phyloP scores from a whole-genome alignment of 2,113 vertebrate genomes.

The Solea solea region DNA sequence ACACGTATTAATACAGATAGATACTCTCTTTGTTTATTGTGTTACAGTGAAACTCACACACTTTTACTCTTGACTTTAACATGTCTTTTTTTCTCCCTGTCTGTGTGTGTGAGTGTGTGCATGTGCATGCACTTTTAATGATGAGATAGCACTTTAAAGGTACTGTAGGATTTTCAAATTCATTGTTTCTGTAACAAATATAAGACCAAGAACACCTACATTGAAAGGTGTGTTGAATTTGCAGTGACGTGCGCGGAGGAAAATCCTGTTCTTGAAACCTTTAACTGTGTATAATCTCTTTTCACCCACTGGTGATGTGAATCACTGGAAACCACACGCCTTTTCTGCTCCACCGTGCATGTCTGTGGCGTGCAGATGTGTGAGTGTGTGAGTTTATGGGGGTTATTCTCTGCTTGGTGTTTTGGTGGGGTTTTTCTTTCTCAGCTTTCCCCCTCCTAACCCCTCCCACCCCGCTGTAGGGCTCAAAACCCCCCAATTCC shows the following conservation, averaged over 20 bases:
- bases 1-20: too few relatives aligned
- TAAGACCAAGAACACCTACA: not conserved
- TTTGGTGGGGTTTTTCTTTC: conserved; percentile 59
- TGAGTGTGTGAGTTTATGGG: conserved; percentile 27
- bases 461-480: conserved; percentile 73
- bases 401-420: conserved; percentile 50
- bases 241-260: conserved; percentile 3
- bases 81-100: conserved; percentile 1
- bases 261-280: conserved; percentile 49
- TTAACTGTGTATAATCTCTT: conserved; percentile 50
- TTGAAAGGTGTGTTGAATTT: not conserved
- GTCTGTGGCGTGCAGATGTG: conserved; percentile 34
- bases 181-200: not conserved
- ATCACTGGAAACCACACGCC: conserved; percentile 24
- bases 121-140: conserved; percentile 24
- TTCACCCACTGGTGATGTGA: conserved; percentile 42
- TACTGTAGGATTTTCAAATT: conserved; percentile 47
- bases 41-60: conserved; percentile 35
- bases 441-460: conserved; percentile 60
- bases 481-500: conserved; percentile 77
- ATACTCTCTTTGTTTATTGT: conserved; percentile 11
- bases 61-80: not conserved
- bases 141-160: conserved; percentile 55
- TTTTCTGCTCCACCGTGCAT: conserved; percentile 47
- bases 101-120: conserved; percentile 45